Evolutionary conservation across 2,113 vertebrate species (phyloP).

Genomic region (Passer montanus): DNA sequence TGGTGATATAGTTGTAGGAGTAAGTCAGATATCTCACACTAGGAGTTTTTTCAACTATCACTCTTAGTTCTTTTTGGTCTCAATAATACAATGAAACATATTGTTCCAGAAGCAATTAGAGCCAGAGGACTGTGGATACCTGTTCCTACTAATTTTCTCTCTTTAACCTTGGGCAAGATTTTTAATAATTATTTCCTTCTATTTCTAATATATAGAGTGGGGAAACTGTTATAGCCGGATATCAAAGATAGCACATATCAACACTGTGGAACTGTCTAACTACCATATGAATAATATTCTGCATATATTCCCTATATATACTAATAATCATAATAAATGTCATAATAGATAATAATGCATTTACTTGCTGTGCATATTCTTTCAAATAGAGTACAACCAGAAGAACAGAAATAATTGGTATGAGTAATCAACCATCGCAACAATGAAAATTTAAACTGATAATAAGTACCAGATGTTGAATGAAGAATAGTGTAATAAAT

Average conservation of each 20-base stretch:
- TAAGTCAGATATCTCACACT: background rate
- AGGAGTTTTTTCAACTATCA: background rate
- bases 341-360: slow-evolving; percentile 1
- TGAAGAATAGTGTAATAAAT: background rate
- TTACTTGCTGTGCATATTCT: background rate
- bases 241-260: background rate
- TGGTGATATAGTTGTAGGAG: background rate
- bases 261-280: background rate
- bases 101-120: background rate
- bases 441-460: background rate
- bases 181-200: background rate
- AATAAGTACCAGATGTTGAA: background rate
- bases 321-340: background rate
- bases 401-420: slow-evolving; percentile 6
- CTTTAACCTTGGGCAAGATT: background rate
- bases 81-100: background rate
- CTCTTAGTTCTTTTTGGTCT: background rate
- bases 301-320: background rate
- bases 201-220: background rate
- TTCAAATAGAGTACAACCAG: background rate
- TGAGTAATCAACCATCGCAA: slow-evolving; percentile 16
- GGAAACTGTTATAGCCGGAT: background rate
- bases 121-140: background rate
- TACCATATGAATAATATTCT: background rate
- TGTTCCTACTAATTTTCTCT: background rate